Conservation (phyloP, 2,888 invertebrate genomes). For the Meghimatium bilineatum region DNA sequence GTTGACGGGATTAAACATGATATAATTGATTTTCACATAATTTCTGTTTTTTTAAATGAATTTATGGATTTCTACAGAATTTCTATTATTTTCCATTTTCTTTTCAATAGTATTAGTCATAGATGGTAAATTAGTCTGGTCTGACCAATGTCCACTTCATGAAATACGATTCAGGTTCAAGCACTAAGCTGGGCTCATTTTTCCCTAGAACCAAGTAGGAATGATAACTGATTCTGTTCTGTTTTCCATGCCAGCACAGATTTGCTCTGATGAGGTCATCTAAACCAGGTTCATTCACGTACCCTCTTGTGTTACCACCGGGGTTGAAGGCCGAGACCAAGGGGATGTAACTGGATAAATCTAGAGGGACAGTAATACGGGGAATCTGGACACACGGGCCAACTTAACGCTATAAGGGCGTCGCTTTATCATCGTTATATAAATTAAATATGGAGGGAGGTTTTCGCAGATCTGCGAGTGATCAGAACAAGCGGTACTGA, state of each 20-base stretch:
- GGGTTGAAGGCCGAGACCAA: slow-evolving; percentile 15
- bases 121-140: background rate
- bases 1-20: no score
- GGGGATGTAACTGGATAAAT: slow-evolving; percentile 38
- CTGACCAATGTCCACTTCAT: slow-evolving; percentile 7
- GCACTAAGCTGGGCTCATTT: background rate
- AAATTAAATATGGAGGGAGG: slow-evolving; percentile 36
- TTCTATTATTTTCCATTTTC: no score
- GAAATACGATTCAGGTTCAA: background rate
- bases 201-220: no score
- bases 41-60: no score
- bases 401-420: background rate
- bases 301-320: slow-evolving; percentile 1
- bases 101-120: background rate
- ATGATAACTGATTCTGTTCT: background rate
- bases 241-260: background rate
- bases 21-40: no score
- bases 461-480: background rate
- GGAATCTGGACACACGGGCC: background rate
- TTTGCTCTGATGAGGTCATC: slow-evolving; percentile 35
- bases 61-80: no score
- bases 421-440: slow-evolving; percentile 30
- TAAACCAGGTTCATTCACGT: background rate
- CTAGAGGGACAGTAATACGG: slow-evolving; percentile 2
- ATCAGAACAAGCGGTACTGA: background rate